Conservation (phyloP, 2,888 invertebrate species). For the Aradus depressus region DNA sequence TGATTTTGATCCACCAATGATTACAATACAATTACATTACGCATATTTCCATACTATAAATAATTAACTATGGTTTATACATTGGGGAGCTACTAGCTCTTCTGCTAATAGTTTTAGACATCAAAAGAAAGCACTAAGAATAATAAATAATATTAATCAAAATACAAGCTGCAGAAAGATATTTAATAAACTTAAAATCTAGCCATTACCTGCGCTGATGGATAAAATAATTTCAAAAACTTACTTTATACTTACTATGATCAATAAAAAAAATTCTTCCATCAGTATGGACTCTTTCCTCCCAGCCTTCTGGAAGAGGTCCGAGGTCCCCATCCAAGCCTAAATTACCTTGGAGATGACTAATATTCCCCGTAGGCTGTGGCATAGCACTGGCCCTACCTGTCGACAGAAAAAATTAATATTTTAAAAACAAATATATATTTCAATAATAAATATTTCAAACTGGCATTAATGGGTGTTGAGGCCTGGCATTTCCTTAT, state of each 20-base stretch:
- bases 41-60: too few relatives aligned
- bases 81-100: too few relatives aligned
- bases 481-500: too few relatives aligned
- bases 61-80: too few relatives aligned
- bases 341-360: slow-evolving; percentile 29
- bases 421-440: background rate
- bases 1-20: too few relatives aligned
- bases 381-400: slow-evolving; percentile 76
- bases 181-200: too few relatives aligned
- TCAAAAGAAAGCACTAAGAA: too few relatives aligned
- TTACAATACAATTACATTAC: background rate
- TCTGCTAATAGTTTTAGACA: too few relatives aligned
- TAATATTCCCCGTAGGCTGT: slow-evolving; percentile 39
- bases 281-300: slow-evolving; percentile 90
- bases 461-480: too few relatives aligned
- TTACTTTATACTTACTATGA: slow-evolving; percentile 61
- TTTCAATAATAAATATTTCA: background rate
- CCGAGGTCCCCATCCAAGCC: slow-evolving; percentile 70
- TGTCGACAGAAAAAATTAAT: slow-evolving; percentile 28
- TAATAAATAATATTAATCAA: too few relatives aligned
- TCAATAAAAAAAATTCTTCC: slow-evolving; percentile 98
- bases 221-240: background rate
- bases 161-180: too few relatives aligned
- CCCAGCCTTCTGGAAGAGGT: slow-evolving; percentile 95
- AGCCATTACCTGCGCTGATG: too few relatives aligned